Evolutionary conservation across 92 coral and sea anemone genomes (phyloP), one percentile per base, ranked within the genome.

Genomic region (Porites rus): DNA sequence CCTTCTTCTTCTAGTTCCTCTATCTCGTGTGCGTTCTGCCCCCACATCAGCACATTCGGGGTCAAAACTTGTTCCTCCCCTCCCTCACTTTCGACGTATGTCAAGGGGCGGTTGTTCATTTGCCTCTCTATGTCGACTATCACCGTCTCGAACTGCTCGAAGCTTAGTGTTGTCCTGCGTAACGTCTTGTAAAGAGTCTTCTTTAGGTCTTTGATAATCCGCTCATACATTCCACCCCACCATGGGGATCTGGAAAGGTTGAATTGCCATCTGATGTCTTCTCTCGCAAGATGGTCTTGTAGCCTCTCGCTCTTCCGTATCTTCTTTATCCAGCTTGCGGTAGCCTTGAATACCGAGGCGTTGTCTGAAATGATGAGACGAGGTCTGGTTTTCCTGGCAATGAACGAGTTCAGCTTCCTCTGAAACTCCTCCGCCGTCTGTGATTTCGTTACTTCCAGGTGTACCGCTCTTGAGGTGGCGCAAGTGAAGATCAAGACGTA

Each of bases 161-260:
- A 85, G 58, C 28, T 86, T 17, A 85, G 87, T 68, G 65, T 81
- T 65, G 87, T 85, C 38, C 70, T 90, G 25, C 90, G 80, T 54
- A 90, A 56, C 18, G 90, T 90, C 83, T 90, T 90, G 87, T 85
- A 89, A 25, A 89, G 77, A n/a, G 73, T 81, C 86, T 86, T 86
- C 84, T 90, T 90, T 6, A 85, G 43, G 62, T 90, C 90, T 60
- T 82, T 75, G 74, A 90, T 90, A 14, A 69, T 6, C 28, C 51
- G 51, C 73, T 22, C 2, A 69, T 69, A 69, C 73, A 69, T 24
- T 69, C 73, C 90, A 38, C 46, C 46, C 46, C 46, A 38, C 46
- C 46, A 38, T 38, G 56, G n/a, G n/a, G n/a, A n/a, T n/a, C n/a
- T n/a, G n/a, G 90, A 77, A 28, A 86, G 78, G 69, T 77, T 75